Evolutionary conservation across 2,888 invertebrate species (phyloP).

Genomic region (Lycophotia porphyrea): DNA sequence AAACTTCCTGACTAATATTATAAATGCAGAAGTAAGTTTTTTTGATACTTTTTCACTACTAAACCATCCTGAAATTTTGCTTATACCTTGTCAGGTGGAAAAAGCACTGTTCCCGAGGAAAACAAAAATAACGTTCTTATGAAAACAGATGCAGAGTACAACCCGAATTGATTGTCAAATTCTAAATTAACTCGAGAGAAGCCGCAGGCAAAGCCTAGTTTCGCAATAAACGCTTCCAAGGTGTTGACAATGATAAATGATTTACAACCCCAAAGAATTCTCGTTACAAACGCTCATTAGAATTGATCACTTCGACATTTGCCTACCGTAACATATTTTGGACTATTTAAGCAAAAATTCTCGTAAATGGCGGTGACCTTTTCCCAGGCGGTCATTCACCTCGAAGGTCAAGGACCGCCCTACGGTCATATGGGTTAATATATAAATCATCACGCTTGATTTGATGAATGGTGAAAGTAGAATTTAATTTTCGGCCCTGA

Average conservation of each 20-base stretch:
- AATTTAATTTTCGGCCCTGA: neutral
- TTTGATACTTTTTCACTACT: no score
- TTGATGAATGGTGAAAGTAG: neutral
- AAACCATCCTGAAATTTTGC: no score
- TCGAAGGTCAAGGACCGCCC: conserved; percentile 12
- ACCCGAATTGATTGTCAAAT: no score
- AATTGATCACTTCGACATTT: conserved; percentile 32
- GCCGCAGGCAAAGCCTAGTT: no score
- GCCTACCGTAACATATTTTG: neutral
- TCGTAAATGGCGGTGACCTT: conserved; percentile 24
- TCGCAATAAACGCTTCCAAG: neutral
- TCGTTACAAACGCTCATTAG: conserved; percentile 25
- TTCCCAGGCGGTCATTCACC: conserved; percentile 24
- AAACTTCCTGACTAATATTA: no score
- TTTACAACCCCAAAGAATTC: conserved; percentile 7
- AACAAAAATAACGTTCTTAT: no score
- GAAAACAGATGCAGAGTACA: no score
- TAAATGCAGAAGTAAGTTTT: no score
- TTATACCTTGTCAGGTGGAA: no score
- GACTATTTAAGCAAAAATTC: conserved; percentile 15
- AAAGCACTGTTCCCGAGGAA: no score
- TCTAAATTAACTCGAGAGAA: no score
- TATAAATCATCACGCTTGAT: neutral
- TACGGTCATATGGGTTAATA: neutral
- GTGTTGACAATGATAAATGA: conserved; percentile 37